A percentile compares a stretch with the other conserved stretches of the same genome.
Evolutionary conservation across 1,140 invertebrate genomes (phyloP).

Genomic region (Drosophila lini): DNA sequence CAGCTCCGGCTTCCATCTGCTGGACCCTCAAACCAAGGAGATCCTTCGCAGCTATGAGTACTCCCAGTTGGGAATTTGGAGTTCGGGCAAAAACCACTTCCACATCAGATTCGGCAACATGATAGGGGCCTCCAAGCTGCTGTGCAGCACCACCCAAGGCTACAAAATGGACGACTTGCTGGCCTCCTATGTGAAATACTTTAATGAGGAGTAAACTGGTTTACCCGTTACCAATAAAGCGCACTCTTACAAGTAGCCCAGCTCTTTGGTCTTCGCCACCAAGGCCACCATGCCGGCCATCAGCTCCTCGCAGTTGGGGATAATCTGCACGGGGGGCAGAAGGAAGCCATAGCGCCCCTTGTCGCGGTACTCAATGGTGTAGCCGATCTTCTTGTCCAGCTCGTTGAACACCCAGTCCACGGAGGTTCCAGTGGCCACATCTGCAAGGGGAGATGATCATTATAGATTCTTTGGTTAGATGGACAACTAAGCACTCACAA

Average conservation of each 20-base stretch:
- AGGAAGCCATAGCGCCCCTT: slow-evolving; percentile 94
- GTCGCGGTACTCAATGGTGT: slow-evolving; percentile 87
- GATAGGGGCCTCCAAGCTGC: slow-evolving; percentile 92
- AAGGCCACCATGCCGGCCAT: slow-evolving; percentile 91
- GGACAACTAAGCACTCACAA: slow-evolving; percentile 84
- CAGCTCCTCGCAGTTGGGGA: slow-evolving; percentile 92
- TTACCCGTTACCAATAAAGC: slow-evolving; percentile 2
- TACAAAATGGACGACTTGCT: slow-evolving; percentile 99
- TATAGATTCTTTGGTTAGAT: not conserved
- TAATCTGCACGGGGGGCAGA: slow-evolving; percentile 92
- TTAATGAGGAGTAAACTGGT: slow-evolving; percentile 42
- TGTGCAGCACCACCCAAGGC: slow-evolving; percentile 96
- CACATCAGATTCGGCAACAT: slow-evolving; percentile 97
- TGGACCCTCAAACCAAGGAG: slow-evolving; percentile 94
- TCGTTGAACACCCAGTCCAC: slow-evolving; percentile 89
- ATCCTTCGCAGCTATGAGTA: slow-evolving; percentile 90
- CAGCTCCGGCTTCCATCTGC: slow-evolving; percentile 94
- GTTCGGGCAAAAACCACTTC: slow-evolving; percentile 96
- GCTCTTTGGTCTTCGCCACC: slow-evolving; percentile 84
- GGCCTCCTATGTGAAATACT: slow-evolving; percentile 91
- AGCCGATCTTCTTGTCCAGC: slow-evolving; percentile 87
- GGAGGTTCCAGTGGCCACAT: slow-evolving; percentile 86
- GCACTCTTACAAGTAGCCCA: slow-evolving; percentile 53
- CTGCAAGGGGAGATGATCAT: slow-evolving; percentile 13
- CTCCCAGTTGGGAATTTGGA: slow-evolving; percentile 96